Evolutionary conservation across 1,140 invertebrate genomes (phyloP).

Genomic region (Rhynchophorus ferrugineus): DNA sequence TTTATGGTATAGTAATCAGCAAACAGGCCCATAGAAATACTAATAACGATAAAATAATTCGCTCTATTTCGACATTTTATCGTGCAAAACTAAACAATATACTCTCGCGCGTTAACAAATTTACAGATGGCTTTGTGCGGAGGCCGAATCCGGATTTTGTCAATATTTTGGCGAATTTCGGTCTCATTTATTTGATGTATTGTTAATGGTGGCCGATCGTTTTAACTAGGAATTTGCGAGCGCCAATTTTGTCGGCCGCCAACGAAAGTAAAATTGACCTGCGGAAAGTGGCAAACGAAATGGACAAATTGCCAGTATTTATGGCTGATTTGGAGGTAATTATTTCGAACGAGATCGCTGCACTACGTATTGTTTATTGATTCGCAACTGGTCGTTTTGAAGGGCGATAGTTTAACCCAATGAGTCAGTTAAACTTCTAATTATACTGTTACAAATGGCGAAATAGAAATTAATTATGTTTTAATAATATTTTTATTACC

Average conservation of each 20-base stretch:
- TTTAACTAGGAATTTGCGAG: conserved; percentile 20
- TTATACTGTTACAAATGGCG: too few species aligned
- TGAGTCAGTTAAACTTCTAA: too few species aligned
- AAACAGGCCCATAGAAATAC: too few species aligned
- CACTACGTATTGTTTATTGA: conserved; percentile 8
- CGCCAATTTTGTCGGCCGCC: conserved; percentile 15
- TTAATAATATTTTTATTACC: too few species aligned
- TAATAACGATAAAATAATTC: too few species aligned
- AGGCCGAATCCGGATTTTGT: conserved; percentile 8
- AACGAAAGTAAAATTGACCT: conserved; percentile 19
- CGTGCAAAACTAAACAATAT: conserved; percentile 18
- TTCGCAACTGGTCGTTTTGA: neutral
- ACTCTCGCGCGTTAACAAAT: conserved; percentile 1
- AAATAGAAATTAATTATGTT: too few species aligned
- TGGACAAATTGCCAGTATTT: conserved; percentile 17
- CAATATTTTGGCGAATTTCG: conserved; percentile 18
- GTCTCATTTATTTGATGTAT: conserved; percentile 18
- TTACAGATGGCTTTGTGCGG: conserved; percentile 3
- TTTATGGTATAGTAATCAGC: too few species aligned
- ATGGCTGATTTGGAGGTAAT: conserved; percentile 16
- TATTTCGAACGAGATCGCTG: conserved; percentile 4
- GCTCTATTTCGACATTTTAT: conserved; percentile 10
- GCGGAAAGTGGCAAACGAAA: conserved; percentile 17
- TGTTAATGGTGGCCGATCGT: conserved; percentile 15
- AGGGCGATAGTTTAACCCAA: too few species aligned